Base-by-base conservation (phyloP, 2,797 vertebrate genomes). In the Molossus alvarezi region DNA sequence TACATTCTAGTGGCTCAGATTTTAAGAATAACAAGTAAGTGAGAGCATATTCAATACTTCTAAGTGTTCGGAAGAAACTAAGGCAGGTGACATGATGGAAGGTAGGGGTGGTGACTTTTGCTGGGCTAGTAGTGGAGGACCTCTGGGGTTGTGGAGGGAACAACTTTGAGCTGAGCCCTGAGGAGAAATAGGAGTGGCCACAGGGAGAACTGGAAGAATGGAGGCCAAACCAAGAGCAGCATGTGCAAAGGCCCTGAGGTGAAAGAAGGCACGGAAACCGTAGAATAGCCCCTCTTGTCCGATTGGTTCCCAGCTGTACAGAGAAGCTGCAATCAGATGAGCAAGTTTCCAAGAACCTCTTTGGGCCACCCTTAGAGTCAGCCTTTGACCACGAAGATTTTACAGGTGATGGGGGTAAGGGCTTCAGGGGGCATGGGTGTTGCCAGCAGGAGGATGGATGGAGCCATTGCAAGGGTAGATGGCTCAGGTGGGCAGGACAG, bases 321-420 rank as follows among this genome's bases (percentile, higher is more conserved):
- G 97, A 41, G 97, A 98, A 20, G 98, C 94, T 1, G 12, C 94
- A 72, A 0, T 18, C 17, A 0, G 98, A 96, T 0, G 12, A 94
- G 1, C 98, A 98, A 0, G 97, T 98, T 27, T 97, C 99, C 7
- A 98, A 99, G 79, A 98, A 98, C 13, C 98, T 99, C 72, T 99
- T 99, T 0, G 99, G 99, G 51, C 99, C 99, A 0, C 99, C 99
- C 0, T 98, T 99, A 92, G 99, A 99, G 84, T 98, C 99, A 0
- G 98, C 99, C 84, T 99, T 99, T 41, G 99, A 99, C 93, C 99
- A 98, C 0, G 99, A 99, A 97, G 99, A 99, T 96, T 99, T 99
- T 48, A 98, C 99, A 62, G 98, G 99, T 97, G 98, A 98, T 8
- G 95, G 98, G 9, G 9, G 25, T 8, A 97, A 96, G 13, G 97